Percentiles rank a stretch among this genome's conserved stretches.
phyloP scores from a whole-genome alignment of 1,140 invertebrate species.

The Drosophila mauritiana region DNA sequence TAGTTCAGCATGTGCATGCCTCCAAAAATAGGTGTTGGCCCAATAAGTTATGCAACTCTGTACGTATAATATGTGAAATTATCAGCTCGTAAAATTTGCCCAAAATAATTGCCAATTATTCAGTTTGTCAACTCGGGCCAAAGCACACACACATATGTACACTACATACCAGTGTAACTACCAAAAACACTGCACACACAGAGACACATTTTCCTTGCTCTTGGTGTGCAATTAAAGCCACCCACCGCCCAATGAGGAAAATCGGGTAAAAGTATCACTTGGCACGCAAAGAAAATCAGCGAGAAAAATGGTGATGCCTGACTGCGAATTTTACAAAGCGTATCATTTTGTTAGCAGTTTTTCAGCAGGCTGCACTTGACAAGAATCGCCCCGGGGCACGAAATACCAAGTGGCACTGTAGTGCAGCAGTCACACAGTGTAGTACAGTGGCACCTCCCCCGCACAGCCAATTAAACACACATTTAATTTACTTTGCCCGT shows the following conservation, averaged over 20 bases:
- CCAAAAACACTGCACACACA: constrained; percentile 12
- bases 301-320: constrained; percentile 70
- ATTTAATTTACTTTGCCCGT: constrained; percentile 43
- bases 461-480: constrained; percentile 64
- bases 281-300: constrained; percentile 79
- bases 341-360: constrained; percentile 82
- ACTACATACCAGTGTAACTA: not conserved
- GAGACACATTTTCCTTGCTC: constrained; percentile 52
- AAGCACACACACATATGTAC: constrained; percentile 11
- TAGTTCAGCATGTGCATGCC: constrained; percentile 74
- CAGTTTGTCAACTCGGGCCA: constrained; percentile 71
- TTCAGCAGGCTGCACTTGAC: constrained; percentile 78
- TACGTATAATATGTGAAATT: constrained; percentile 78
- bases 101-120: constrained; percentile 80
- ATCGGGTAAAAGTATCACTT: constrained; percentile 72
- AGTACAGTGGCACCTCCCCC: constrained; percentile 32
- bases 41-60: constrained; percentile 45
- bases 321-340: constrained; percentile 74
- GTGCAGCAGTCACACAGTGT: not conserved
- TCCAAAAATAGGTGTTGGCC: constrained; percentile 15
- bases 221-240: constrained; percentile 46
- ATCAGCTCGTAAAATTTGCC: constrained; percentile 77
- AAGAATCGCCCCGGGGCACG: constrained; percentile 70
- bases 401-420: constrained; percentile 33
- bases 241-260: constrained; percentile 42